Percentiles rank a stretch among this genome's conserved stretches.
These are phyloP conservation scores for Archegozetes longisetosus DNA, from an alignment of 1,140 invertebrate species.

Conservation along the genomic window DNA sequence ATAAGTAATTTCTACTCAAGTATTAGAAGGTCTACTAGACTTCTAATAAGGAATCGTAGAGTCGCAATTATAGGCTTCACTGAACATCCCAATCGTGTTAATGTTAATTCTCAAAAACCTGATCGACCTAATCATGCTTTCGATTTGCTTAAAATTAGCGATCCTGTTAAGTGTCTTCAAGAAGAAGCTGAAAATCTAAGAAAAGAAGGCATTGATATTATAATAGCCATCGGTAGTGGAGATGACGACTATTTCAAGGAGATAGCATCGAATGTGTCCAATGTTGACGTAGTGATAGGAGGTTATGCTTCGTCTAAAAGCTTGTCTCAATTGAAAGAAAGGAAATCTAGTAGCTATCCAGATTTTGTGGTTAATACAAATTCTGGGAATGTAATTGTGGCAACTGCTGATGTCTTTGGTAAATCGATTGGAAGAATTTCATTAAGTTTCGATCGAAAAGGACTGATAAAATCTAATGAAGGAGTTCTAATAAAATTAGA, in stretches of 20 bases:
- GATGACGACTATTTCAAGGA: background rate
- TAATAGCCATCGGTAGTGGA: background rate
- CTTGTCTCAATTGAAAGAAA: background rate
- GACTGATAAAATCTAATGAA: background rate
- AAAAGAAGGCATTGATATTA: background rate
- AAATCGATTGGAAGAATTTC: background rate
- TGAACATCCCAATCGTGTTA: background rate
- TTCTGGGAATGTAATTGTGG: background rate
- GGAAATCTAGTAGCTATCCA: background rate
- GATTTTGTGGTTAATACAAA: background rate
- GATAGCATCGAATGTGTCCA: background rate
- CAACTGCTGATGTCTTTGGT: background rate
- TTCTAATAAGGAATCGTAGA: background rate
- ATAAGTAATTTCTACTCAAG: background rate
- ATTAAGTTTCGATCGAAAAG: background rate
- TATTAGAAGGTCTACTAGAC: background rate
- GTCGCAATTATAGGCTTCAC: background rate
- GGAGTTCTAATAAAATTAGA: background rate
- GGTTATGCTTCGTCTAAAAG: background rate
- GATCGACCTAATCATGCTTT: background rate
- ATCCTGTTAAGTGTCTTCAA: background rate
- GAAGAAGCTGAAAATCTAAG: background rate
- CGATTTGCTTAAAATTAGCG: background rate
- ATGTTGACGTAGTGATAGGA: background rate
- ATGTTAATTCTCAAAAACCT: background rate